Evolutionary conservation across 2,797 vertebrate species (phyloP).

Genomic region (Knipowitschia caucasica): DNA sequence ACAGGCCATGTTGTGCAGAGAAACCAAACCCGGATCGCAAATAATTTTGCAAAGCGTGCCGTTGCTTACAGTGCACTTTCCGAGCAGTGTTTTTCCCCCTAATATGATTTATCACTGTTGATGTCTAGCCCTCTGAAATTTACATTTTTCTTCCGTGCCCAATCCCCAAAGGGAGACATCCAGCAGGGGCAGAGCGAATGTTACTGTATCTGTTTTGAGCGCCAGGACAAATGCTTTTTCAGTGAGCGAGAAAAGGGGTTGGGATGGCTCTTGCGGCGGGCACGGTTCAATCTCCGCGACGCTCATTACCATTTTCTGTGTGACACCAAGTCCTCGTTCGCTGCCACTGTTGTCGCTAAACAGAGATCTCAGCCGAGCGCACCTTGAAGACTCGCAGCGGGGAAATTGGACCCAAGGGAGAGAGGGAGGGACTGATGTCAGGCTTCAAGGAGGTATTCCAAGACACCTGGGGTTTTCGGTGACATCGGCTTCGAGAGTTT

Average conservation of each 20-base stretch:
- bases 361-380: conserved; percentile 62
- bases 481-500: conserved; percentile 45
- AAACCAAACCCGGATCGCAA: conserved; percentile 36
- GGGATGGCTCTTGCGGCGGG: conserved; percentile 15
- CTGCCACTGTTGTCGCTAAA: conserved; percentile 56
- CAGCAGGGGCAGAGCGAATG: conserved; percentile 24
- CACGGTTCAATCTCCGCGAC: conserved; percentile 50
- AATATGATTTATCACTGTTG: conserved; percentile 63
- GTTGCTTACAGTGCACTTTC: conserved; percentile 61
- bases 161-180: conserved; percentile 39
- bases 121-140: conserved; percentile 53
- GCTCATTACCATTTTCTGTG: conserved; percentile 62
- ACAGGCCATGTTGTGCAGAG: conserved; percentile 28
- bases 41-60: conserved; percentile 37
- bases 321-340: conserved; percentile 49
- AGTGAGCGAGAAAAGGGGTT: neutral
- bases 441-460: conserved; percentile 57
- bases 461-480: conserved; percentile 65
- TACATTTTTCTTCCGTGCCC: conserved; percentile 47
- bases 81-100: conserved; percentile 56
- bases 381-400: conserved; percentile 60
- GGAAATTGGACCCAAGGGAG: conserved; percentile 68
- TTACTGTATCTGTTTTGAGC: conserved; percentile 57
- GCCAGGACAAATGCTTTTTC: conserved; percentile 60
- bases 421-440: conserved; percentile 54